Evolutionary conservation across 2,888 invertebrate genomes (phyloP), one percentile per base, ranked within the genome.

Genomic region (Mayetiola destructor): DNA sequence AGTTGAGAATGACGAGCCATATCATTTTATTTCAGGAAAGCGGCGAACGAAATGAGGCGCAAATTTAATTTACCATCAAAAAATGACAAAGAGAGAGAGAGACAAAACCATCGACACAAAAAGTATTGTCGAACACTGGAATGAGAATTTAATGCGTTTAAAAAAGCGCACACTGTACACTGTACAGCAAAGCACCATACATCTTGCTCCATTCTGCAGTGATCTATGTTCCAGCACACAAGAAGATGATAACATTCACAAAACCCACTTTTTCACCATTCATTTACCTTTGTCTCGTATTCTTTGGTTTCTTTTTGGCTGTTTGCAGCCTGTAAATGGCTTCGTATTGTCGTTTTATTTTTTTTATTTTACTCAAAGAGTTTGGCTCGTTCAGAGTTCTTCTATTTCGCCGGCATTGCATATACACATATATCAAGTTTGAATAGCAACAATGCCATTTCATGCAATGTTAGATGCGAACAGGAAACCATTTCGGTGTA

Each of bases 141-240:
- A 48, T 27, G 48, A 48, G 48, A 48, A 27, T 48, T n/a, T 48
- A 48, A 48, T 48, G 48, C 48, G 21, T 42, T 42, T 42, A 42
- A 42, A 21, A 42, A 42, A 42, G 42, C 42, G 42, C 42, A n/a
- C n/a, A n/a, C n/a, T n/a, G n/a, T n/a, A n/a, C n/a, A n/a, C n/a
- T n/a, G n/a, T n/a, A n/a, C n/a, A n/a, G n/a, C n/a, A n/a, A n/a
- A n/a, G n/a, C n/a, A n/a, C n/a, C n/a, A n/a, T n/a, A n/a, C n/a
- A n/a, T n/a, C n/a, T n/a, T n/a, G n/a, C n/a, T n/a, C n/a, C n/a
- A n/a, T n/a, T n/a, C n/a, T n/a, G n/a, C n/a, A n/a, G n/a, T n/a
- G n/a, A n/a, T n/a, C n/a, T n/a, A n/a, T n/a, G n/a, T n/a, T n/a
- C n/a, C n/a, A n/a, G 27, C 27, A 48, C 48, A 37, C 37, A 27